Conservation (phyloP, 2,113 vertebrate species). For the Nyctibius bracteatus region DNA sequence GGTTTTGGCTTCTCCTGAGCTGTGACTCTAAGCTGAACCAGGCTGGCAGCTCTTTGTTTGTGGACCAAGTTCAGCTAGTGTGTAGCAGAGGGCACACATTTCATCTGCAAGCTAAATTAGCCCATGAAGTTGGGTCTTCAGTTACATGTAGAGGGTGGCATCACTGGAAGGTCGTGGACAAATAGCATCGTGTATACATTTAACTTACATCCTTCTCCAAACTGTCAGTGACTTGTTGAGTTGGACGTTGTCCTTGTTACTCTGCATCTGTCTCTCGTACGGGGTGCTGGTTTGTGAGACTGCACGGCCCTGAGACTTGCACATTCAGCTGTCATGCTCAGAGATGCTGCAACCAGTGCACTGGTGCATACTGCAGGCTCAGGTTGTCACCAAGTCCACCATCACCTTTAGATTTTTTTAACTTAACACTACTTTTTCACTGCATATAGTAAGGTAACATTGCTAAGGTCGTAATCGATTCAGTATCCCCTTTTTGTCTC, state of each 20-base stretch:
- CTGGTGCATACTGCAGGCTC: background rate
- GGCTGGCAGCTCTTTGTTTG: background rate
- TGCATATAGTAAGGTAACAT: background rate
- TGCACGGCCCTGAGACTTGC: background rate
- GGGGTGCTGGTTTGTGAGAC: background rate
- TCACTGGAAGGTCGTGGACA: background rate
- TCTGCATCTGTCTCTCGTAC: background rate
- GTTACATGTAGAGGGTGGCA: background rate
- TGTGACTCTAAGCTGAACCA: background rate
- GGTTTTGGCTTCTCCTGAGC: background rate
- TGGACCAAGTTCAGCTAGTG: background rate
- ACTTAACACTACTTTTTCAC: background rate
- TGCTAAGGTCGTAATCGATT: rapidly evolving
- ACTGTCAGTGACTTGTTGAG: background rate
- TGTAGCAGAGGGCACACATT: background rate
- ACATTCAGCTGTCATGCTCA: background rate
- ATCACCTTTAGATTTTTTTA: background rate
- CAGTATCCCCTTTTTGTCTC: background rate
- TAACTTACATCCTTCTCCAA: background rate
- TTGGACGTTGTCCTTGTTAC: background rate
- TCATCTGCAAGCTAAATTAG: background rate
- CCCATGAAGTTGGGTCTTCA: background rate
- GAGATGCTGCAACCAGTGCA: background rate
- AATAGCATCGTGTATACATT: background rate
- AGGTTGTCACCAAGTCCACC: background rate